These are phyloP conservation scores for Grus americana DNA, from an alignment of 2,113 vertebrate genomes.

Conservation along the genomic window DNA sequence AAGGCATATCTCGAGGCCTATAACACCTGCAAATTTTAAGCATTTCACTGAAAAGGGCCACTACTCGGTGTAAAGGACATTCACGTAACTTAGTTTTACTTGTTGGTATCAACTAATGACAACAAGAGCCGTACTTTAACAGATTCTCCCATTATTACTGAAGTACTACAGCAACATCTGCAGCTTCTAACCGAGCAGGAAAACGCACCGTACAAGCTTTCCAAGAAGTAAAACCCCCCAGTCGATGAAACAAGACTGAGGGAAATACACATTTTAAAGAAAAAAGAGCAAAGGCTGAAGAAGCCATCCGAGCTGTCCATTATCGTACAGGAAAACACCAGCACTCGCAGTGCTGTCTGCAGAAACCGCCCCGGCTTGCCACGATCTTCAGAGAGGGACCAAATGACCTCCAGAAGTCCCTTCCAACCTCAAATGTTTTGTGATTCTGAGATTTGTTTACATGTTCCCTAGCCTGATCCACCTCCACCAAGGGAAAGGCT, in stretches of 20 bases:
- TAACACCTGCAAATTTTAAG: background rate
- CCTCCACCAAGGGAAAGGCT: background rate
- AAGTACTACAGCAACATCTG: background rate
- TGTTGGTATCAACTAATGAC: background rate
- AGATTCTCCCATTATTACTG: background rate
- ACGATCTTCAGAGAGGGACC: background rate
- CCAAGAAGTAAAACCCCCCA: background rate
- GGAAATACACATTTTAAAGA: background rate
- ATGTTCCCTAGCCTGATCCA: background rate
- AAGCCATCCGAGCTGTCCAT: background rate
- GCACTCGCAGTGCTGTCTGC: background rate
- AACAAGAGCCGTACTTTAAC: background rate
- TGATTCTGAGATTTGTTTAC: background rate
- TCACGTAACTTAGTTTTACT: background rate
- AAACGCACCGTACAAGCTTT: background rate
- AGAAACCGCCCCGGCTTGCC: background rate
- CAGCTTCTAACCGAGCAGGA: background rate
- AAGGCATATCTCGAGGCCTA: background rate
- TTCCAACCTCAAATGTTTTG: background rate
- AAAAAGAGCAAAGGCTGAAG: background rate
- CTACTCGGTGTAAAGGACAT: background rate
- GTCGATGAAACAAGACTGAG: background rate
- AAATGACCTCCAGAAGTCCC: background rate
- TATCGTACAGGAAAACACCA: background rate
- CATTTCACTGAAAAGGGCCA: background rate